phyloP scores from a whole-genome alignment of 2,888 invertebrate genomes.

The Xanthia icteritia region DNA sequence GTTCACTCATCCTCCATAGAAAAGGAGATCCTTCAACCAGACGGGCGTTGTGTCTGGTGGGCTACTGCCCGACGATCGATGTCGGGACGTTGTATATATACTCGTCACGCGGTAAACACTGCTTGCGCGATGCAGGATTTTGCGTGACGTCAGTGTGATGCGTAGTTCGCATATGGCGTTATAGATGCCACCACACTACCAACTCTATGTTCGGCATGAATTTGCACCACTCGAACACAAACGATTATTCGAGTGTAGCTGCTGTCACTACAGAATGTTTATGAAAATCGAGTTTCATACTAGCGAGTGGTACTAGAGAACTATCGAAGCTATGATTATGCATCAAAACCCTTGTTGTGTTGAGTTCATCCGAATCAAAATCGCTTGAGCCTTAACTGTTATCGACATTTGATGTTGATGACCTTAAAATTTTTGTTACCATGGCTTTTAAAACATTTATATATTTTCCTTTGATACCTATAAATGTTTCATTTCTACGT shows the following conservation, averaged over 20 bases:
- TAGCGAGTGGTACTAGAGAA: not conserved
- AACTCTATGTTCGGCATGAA: not conserved
- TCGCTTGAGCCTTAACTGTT: not conserved
- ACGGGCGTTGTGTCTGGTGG: too few species aligned
- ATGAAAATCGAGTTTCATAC: not conserved
- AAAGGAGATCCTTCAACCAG: too few species aligned
- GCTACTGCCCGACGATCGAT: too few species aligned
- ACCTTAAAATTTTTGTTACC: not conserved
- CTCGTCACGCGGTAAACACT: too few species aligned
- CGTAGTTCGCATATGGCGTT: too few species aligned
- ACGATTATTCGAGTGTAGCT: not conserved
- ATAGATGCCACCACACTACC: too few species aligned
- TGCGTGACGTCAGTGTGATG: too few species aligned
- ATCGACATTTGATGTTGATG: slow-evolving; percentile 11
- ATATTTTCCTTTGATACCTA: not conserved
- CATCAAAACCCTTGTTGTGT: not conserved
- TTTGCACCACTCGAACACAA: not conserved
- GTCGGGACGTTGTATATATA: too few species aligned
- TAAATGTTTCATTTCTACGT: slow-evolving; percentile 13
- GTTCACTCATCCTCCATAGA: too few species aligned
- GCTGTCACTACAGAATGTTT: not conserved
- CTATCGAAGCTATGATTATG: slow-evolving; percentile 2
- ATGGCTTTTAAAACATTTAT: not conserved
- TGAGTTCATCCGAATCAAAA: not conserved
- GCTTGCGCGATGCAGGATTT: too few species aligned